Percentiles rank a stretch among this genome's conserved stretches.
Conservation (phyloP, 2,888 invertebrate species). For the Heliothis peltigera region DNA sequence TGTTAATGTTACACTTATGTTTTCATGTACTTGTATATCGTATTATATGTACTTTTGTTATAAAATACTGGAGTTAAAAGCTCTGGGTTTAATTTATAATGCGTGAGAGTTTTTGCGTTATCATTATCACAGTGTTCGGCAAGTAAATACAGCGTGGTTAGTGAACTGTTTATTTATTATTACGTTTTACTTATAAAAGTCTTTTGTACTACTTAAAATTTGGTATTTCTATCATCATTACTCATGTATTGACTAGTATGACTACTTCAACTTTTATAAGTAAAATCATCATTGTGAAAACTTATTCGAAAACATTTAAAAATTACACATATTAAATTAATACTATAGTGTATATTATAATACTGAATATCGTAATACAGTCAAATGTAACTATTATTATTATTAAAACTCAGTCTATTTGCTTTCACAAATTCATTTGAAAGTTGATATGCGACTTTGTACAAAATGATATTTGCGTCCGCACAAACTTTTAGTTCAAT, state of each 20-base stretch:
- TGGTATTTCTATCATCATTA: conserved; percentile 16
- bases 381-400: conserved; percentile 54
- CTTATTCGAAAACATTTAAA: conserved; percentile 57
- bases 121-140: conserved; percentile 78
- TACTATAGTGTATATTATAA: conserved; percentile 59
- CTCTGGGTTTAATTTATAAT: conserved; percentile 66
- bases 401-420: conserved; percentile 62
- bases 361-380: conserved; percentile 68
- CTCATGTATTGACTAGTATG: conserved; percentile 17
- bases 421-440: conserved; percentile 56
- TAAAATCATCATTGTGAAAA: conserved; percentile 48
- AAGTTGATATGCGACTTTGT: conserved; percentile 68
- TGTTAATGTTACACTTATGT: conserved; percentile 59
- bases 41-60: conserved; percentile 66
- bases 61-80: conserved; percentile 69
- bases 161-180: conserved; percentile 33
- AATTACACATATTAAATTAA: conserved; percentile 56
- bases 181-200: conserved; percentile 48
- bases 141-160: conserved; percentile 69
- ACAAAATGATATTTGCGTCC: conserved; percentile 55
- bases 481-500: conserved; percentile 47
- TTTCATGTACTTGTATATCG: conserved; percentile 65
- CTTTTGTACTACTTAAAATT: conserved; percentile 21
- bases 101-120: conserved; percentile 76
- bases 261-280: conserved; percentile 41